Evolutionary conservation across 2,797 vertebrate species (phyloP), one percentile per base, ranked within the genome.

Genomic region (Platyrinchus mystaceus): DNA sequence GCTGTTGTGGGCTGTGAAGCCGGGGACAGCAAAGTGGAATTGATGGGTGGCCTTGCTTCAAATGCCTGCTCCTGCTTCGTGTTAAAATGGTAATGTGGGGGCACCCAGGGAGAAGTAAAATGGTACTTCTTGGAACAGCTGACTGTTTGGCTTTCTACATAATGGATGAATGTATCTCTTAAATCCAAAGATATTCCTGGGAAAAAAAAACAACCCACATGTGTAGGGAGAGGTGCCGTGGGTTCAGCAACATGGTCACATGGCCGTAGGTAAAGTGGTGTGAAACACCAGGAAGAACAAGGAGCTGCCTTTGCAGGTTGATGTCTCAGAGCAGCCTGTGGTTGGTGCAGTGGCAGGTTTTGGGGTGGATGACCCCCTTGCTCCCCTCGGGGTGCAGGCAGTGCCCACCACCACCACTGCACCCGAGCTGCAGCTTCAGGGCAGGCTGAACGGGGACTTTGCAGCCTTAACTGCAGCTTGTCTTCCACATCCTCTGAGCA

Each of bases 341-440:
- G 34, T 52, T 53, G 2, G 7, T 7, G 24, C 10, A 4, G 34
- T 18, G 30, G 43, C 15, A 55, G 37, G 37, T 16, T 44, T n/a
- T 23, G 0, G 4, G 44, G 59, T 43, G 39, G 15, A 10, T 9
- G 4, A 3, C 36, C 17, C 0, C 0, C 14, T 52, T 32, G 19
- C n/a, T 30, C 6, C 1, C 32, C 3, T 21, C 0, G 1, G 58
- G 36, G 21, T 27, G 21, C 60, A 28, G 63, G 56, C 74, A 49
- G 68, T 14, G 4, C 53, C 66, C 8, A 0, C 19, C 0, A 4
- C 12, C 46, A 16, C 43, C 41, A 9, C 67, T 2, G 0, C 2
- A 2, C 30, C n/a, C 0, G 19, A 43, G 26, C 83, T 71, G 24
- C 3, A 0, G 28, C n/a, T 2, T 44, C 55, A 1, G 3, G 2